Conservation (phyloP, 2,113 vertebrate genomes). For the Eira barbara region DNA sequence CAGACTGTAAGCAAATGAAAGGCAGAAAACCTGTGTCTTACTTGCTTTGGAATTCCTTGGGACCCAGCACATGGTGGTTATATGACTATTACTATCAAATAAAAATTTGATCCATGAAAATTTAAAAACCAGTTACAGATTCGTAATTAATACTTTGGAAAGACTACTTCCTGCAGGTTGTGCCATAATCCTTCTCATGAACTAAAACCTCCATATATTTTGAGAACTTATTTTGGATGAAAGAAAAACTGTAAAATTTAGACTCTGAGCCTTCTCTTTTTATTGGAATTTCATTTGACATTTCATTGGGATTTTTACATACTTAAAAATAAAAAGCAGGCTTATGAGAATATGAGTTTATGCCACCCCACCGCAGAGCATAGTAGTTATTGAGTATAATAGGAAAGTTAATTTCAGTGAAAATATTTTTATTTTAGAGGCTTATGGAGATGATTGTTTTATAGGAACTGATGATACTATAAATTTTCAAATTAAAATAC, state of each 20-base stretch:
- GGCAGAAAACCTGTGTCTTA: not conserved
- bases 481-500: slow-evolving; percentile 11
- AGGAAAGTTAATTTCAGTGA: not conserved
- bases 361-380: not conserved
- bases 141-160: not conserved
- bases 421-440: not conserved
- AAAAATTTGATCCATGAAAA: slow-evolving; percentile 2
- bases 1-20: not conserved
- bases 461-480: not conserved
- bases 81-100: not conserved
- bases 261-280: not conserved
- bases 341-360: not conserved
- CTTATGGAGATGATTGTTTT: not conserved
- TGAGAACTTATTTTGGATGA: not conserved
- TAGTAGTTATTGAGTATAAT: not conserved
- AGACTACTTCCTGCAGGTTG: not conserved
- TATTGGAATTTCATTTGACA: not conserved
- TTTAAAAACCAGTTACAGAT: not conserved
- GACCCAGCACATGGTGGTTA: not conserved
- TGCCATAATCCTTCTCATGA: not conserved
- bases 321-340: not conserved
- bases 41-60: not conserved
- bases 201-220: not conserved
- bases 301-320: not conserved
- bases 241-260: not conserved